These are phyloP conservation scores for Spodoptera exigua DNA, from an alignment of 2,888 invertebrate genomes.

Conservation along the genomic window DNA sequence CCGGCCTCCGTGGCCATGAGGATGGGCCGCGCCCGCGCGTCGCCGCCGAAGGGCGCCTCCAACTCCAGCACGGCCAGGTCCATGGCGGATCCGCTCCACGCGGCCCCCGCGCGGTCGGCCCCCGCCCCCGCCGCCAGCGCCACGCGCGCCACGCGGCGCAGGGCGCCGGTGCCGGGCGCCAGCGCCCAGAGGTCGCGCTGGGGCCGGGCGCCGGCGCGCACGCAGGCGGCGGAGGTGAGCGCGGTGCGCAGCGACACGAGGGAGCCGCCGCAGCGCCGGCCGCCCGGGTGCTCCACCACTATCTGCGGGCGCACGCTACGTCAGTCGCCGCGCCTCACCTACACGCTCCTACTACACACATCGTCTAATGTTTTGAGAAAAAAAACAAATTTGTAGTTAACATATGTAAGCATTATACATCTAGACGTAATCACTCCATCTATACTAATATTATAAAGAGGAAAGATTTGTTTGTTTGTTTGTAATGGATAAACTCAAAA, in stretches of 20 bases:
- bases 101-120: slow-evolving; percentile 22
- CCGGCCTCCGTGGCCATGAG: slow-evolving; percentile 67
- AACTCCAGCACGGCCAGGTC: slow-evolving; percentile 77
- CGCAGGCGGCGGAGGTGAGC: slow-evolving; percentile 71
- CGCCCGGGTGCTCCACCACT: slow-evolving; percentile 66
- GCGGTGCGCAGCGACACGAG: slow-evolving; percentile 68
- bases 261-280: slow-evolving; percentile 62
- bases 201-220: slow-evolving; percentile 53
- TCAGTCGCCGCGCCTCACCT: too few relatives aligned
- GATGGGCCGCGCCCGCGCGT: slow-evolving; percentile 70
- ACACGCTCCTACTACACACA: not conserved
- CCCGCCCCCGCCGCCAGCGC: slow-evolving; percentile 51
- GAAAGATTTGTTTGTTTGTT: too few relatives aligned
- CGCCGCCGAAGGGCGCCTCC: slow-evolving; percentile 69
- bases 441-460: too few relatives aligned
- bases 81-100: slow-evolving; percentile 42
- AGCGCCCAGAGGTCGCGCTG: slow-evolving; percentile 65
- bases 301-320: too few relatives aligned
- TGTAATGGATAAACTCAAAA: too few relatives aligned
- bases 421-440: too few relatives aligned
- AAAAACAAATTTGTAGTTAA: too few relatives aligned
- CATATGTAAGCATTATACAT: too few relatives aligned
- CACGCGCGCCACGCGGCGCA: slow-evolving; percentile 53
- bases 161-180: slow-evolving; percentile 56
- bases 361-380: too few relatives aligned